Evolutionary conservation across 2,113 vertebrate species (phyloP).

Genomic region (Channa argus): DNA sequence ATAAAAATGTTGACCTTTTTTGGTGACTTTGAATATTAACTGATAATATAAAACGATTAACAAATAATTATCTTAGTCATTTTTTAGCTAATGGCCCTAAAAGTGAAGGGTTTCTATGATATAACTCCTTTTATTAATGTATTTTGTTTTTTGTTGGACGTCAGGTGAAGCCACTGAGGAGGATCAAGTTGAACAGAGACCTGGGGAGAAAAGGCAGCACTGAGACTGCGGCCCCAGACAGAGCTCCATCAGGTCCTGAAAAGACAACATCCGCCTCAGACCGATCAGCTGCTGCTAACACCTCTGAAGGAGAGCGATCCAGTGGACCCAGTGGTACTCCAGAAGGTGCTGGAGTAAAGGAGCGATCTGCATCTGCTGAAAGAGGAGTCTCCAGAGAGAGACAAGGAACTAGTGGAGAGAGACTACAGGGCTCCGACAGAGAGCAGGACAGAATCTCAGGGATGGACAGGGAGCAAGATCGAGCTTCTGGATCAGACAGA

Average conservation of each 20-base stretch:
- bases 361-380: constrained; percentile 50
- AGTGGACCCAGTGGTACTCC: constrained; percentile 31
- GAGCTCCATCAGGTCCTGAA: constrained; percentile 35
- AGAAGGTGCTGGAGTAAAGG: constrained; percentile 55
- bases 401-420: constrained; percentile 56
- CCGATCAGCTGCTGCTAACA: constrained; percentile 27
- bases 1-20: too few species aligned
- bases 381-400: constrained; percentile 61
- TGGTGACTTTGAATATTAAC: too few species aligned
- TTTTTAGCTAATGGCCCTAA: too few species aligned
- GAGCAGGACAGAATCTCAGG: constrained; percentile 55
- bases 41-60: too few species aligned
- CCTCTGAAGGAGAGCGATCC: constrained; percentile 49
- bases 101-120: too few species aligned
- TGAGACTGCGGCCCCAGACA: constrained; percentile 39
- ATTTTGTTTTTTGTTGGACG: not conserved
- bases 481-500: constrained; percentile 36
- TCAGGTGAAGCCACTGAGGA: constrained; percentile 72
- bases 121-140: too few species aligned
- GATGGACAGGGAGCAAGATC: constrained; percentile 58
- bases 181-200: constrained; percentile 77
- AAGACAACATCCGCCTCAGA: constrained; percentile 58
- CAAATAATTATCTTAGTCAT: too few species aligned
- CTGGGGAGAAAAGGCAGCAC: constrained; percentile 69
- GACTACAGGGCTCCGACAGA: constrained; percentile 45